phyloP scores from a whole-genome alignment of 2,888 invertebrate genomes.

The Eugnorisma glareosa region DNA sequence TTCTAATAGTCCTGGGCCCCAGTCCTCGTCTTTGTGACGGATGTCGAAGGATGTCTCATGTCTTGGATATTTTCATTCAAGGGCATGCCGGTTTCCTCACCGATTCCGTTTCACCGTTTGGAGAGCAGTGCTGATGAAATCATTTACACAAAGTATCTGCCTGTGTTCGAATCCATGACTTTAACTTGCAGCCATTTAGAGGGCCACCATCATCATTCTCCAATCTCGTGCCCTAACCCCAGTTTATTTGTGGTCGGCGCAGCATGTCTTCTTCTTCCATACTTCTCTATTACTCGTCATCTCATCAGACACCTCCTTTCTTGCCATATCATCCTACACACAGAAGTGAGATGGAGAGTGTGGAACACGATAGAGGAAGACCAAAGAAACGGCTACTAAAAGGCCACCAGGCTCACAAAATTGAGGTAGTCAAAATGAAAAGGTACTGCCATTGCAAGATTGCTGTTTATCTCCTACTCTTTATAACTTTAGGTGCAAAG shows the following conservation, averaged over 20 bases:
- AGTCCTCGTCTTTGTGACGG: background rate
- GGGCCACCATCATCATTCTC: background rate
- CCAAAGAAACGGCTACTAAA: background rate
- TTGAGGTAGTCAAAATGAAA: background rate
- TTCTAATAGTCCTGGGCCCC: background rate
- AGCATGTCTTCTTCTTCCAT: background rate
- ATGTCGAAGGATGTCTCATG: background rate
- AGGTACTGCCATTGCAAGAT: background rate
- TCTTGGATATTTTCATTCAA: background rate
- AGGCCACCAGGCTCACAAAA: background rate
- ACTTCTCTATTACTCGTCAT: background rate
- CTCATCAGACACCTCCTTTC: background rate
- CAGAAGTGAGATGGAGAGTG: no score
- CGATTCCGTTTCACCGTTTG: background rate
- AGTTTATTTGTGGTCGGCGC: no score
- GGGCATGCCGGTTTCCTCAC: background rate
- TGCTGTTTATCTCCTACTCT: background rate
- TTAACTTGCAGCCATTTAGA: background rate
- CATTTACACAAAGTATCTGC: background rate
- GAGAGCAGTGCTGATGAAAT: background rate
- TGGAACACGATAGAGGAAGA: background rate
- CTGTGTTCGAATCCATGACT: background rate
- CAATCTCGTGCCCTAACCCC: background rate
- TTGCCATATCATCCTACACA: background rate
- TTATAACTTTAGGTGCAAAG: background rate